A percentile compares a stretch with the other conserved stretches of the same genome.
Evolutionary conservation across 2,888 invertebrate species (phyloP).

Genomic region (Leucania comma): DNA sequence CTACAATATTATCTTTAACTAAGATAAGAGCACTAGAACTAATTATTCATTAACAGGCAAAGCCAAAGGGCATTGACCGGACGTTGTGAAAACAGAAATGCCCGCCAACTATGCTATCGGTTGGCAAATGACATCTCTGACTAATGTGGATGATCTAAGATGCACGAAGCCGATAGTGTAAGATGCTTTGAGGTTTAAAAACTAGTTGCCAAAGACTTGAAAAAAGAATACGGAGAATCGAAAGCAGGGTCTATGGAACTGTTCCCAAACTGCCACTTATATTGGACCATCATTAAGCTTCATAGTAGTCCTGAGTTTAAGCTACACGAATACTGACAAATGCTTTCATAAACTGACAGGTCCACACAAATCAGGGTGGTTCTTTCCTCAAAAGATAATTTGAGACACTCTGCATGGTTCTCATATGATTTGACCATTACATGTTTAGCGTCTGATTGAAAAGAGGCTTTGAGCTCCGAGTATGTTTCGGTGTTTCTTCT

Average conservation of each 20-base stretch:
- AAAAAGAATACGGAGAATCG: constrained; percentile 19
- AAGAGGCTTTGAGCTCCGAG: too few relatives aligned
- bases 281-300: too few relatives aligned
- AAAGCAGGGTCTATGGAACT: neutral
- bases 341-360: too few relatives aligned
- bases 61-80: constrained; percentile 43
- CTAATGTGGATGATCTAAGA: constrained; percentile 36
- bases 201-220: constrained; percentile 28
- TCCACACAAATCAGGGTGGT: too few relatives aligned
- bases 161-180: constrained; percentile 5
- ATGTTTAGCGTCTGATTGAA: too few relatives aligned
- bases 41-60: constrained; percentile 45
- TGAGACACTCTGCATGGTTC: too few relatives aligned
- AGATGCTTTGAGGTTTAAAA: constrained; percentile 2
- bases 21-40: constrained; percentile 22
- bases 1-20: neutral
- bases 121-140: constrained; percentile 36
- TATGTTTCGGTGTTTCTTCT: neutral
- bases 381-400: too few relatives aligned
- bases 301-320: too few relatives aligned
- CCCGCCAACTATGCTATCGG: constrained; percentile 43
- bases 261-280: too few relatives aligned
- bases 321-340: too few relatives aligned
- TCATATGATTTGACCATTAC: too few relatives aligned
- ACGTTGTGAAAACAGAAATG: constrained; percentile 45